These are phyloP conservation scores for Pantala flavescens DNA, from an alignment of 1,140 invertebrate genomes.

Conservation along the genomic window DNA sequence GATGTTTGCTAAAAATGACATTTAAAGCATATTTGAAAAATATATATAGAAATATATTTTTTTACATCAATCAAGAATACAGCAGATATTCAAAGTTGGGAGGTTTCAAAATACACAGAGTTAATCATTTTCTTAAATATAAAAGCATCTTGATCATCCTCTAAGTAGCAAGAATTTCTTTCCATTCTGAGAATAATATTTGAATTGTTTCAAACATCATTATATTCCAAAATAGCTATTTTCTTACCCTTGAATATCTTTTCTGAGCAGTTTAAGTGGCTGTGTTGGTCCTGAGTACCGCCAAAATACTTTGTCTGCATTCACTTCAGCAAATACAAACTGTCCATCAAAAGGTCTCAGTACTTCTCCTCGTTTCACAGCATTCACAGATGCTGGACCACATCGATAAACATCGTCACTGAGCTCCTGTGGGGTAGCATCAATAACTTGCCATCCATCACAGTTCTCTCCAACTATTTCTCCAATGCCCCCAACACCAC, in stretches of 20 bases:
- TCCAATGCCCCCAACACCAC: not conserved
- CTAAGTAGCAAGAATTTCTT: too few relatives aligned
- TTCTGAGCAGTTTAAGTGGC: constrained; percentile 66
- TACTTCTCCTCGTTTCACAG: constrained; percentile 61
- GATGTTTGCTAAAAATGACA: too few relatives aligned
- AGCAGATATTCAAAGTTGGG: too few relatives aligned
- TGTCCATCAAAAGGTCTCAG: constrained; percentile 61
- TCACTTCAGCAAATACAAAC: constrained; percentile 69
- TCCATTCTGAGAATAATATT: too few relatives aligned
- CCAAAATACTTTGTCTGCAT: constrained; percentile 67
- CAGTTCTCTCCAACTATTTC: constrained; percentile 44
- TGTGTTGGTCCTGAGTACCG: constrained; percentile 67
- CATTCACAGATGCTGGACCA: constrained; percentile 58
- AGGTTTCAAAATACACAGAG: too few relatives aligned
- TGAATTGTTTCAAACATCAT: too few relatives aligned
- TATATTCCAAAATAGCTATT: too few relatives aligned
- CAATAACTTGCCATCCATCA: constrained; percentile 70
- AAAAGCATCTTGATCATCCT: too few relatives aligned
- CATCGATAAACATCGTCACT: constrained; percentile 51
- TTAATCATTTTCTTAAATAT: too few relatives aligned
- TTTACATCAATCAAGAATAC: too few relatives aligned
- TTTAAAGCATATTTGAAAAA: too few relatives aligned
- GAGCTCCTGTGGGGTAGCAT: constrained; percentile 65
- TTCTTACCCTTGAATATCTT: constrained; percentile 56
- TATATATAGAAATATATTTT: too few relatives aligned